These are phyloP conservation scores for Podargus strigoides DNA, from an alignment of 2,797 vertebrate species.

Conservation along the genomic window DNA sequence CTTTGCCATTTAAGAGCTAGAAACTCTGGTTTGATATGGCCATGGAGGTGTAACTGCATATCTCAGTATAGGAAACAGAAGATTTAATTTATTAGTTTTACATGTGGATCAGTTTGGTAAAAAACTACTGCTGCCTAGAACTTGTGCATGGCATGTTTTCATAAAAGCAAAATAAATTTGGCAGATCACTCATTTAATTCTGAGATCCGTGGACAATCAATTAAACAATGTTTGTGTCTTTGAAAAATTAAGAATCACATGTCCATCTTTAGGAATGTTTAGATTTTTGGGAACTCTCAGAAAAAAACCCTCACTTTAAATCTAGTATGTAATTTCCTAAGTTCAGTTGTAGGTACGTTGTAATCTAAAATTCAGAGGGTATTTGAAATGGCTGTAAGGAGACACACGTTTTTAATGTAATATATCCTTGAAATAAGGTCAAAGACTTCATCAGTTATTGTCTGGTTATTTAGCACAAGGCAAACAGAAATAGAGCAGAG, in stretches of 20 bases:
- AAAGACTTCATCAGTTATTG: slow-evolving; percentile 54
- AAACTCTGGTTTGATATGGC: not conserved
- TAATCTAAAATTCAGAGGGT: not conserved
- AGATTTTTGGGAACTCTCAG: not conserved
- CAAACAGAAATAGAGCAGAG: slow-evolving; percentile 69
- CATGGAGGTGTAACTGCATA: not conserved
- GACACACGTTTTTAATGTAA: slow-evolving; percentile 9
- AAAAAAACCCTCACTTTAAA: not conserved
- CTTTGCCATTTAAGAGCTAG: not conserved
- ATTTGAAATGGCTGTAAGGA: slow-evolving; percentile 13
- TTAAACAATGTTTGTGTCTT: not conserved
- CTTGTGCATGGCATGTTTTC: not conserved
- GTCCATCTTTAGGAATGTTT: not conserved
- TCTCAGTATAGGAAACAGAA: not conserved
- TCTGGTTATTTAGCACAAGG: slow-evolving; percentile 71
- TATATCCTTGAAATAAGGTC: slow-evolving; percentile 52
- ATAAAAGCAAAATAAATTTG: not conserved
- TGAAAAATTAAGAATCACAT: not conserved
- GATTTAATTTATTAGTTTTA: not conserved
- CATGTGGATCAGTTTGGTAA: not conserved
- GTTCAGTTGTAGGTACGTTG: not conserved
- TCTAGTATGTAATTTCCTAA: not conserved
- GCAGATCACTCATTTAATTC: not conserved
- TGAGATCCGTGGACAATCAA: not conserved
- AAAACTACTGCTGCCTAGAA: not conserved